A percentile compares a stretch with the other conserved stretches of the same genome.
phyloP scores from a whole-genome alignment of 2,888 invertebrate genomes.

The Sthenelais limicola region DNA sequence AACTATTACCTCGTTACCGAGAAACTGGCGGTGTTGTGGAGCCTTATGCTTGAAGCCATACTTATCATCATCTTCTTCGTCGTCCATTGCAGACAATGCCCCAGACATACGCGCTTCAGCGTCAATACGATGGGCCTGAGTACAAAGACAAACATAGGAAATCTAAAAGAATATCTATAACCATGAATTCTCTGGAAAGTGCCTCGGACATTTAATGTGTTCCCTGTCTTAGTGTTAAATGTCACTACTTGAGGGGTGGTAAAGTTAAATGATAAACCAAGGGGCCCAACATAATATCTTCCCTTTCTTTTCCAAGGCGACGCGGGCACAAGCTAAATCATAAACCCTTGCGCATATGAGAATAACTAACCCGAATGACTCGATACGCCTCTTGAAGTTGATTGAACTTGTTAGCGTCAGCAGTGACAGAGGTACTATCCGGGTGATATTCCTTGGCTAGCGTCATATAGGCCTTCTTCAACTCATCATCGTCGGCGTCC shows the following conservation, averaged over 20 bases:
- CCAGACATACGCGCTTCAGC: conserved; percentile 7
- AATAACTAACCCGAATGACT: conserved; percentile 79
- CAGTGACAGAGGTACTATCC: conserved; percentile 81
- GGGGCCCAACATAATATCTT: no score
- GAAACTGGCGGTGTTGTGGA: conserved; percentile 89
- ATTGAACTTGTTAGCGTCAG: conserved; percentile 81
- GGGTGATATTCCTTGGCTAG: conserved; percentile 89
- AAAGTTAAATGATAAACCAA: no score
- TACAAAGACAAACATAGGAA: no score
- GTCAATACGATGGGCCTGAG: conserved; percentile 25
- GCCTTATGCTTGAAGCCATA: conserved; percentile 81
- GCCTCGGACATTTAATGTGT: no score
- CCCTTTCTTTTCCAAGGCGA: no score
- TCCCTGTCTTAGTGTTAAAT: no score
- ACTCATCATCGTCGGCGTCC: conserved; percentile 81
- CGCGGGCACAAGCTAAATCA: no score
- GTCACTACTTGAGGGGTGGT: no score
- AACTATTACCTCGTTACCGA: conserved; percentile 80
- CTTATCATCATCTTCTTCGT: conserved; percentile 58
- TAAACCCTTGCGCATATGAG: no score
- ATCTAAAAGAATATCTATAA: no score
- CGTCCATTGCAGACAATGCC: neutral
- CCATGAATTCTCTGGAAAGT: no score
- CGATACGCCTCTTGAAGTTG: conserved; percentile 84
- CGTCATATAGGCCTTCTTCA: conserved; percentile 81